phyloP scores from a whole-genome alignment of 2,113 vertebrate species.

The Apus apus region DNA sequence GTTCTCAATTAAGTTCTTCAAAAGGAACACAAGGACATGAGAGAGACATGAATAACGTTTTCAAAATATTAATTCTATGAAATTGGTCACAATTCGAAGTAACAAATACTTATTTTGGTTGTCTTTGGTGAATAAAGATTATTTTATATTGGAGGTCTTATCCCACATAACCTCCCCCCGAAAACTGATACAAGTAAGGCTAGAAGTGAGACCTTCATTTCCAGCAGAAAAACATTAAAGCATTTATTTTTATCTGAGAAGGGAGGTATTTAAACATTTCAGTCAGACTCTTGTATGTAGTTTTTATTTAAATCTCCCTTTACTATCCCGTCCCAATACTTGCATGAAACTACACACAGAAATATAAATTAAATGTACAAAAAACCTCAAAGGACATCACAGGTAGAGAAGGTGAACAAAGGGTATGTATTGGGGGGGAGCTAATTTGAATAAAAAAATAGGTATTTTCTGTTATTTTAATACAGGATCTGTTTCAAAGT shows the following conservation, averaged over 20 bases:
- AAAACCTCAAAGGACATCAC: neutral
- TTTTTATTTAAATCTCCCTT: neutral
- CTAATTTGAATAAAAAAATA: neutral
- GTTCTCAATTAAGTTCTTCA: neutral
- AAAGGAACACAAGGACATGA: neutral
- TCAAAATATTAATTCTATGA: neutral
- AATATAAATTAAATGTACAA: neutral
- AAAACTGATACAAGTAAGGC: neutral
- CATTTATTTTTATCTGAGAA: neutral
- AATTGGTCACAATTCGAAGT: neutral
- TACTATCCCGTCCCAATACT: neutral
- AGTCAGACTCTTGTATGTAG: neutral
- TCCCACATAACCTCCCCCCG: rapidly evolving
- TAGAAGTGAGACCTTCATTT: neutral
- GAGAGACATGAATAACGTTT: neutral
- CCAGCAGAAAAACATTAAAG: neutral
- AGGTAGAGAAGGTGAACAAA: neutral
- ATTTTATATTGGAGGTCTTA: neutral
- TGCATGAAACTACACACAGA: neutral
- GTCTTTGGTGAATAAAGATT: neutral
- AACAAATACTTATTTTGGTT: neutral
- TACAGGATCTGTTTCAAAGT: neutral
- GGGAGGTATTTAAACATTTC: neutral
- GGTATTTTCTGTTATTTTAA: neutral
- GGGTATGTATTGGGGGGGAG: neutral